Evolutionary conservation across 2,888 invertebrate genomes (phyloP), one percentile per base, ranked within the genome.

Genomic region (Tetropium fuscum): DNA sequence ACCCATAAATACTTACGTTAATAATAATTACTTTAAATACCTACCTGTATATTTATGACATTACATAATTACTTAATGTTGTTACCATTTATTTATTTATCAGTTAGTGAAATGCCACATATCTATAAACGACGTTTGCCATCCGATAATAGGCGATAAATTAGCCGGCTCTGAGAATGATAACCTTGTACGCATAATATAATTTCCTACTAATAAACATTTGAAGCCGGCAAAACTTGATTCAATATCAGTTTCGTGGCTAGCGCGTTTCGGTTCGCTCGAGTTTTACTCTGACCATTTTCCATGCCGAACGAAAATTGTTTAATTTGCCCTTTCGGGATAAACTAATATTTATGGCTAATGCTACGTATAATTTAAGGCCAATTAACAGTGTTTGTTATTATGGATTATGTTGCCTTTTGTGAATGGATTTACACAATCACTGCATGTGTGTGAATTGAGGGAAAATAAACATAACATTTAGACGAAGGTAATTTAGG

Each of bases 111-210:
- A 32, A 32, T 11, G 5, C n/a, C 15, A 34, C 13, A 11, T 20
- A 41, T 22, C 41, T 22, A 22, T 22, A 13, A 19, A 7, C 4
- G 22, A 41, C 41, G 22, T 41, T 22, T 41, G 13, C 41, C 22
- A 5, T 41, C 10, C 41, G 13, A 13, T 10, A 20, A 41, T 11
- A 19, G n/a, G n/a, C 11, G 41, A 41, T 20, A 32, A 47, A 27
- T 30, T 32, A 22, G 16, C 11, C 47, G 32, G 3, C 30, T 36
- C 48, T 15, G 36, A 36, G 48, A 36, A 22, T 19, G 19, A 34
- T 25, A 48, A 22, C 36, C 48, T 36, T 36, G 36, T 36, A 48
- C 13, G 36, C 48, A 18, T 30, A 19, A 30, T 48, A 36, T 36
- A 34, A 22, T 22, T 20, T 48, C 36, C 48, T 18, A 15, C n/a